Evolutionary conservation across 2,113 vertebrate genomes (phyloP), one percentile per base, ranked within the genome.

Genomic region (Rhinoptilus africanus): DNA sequence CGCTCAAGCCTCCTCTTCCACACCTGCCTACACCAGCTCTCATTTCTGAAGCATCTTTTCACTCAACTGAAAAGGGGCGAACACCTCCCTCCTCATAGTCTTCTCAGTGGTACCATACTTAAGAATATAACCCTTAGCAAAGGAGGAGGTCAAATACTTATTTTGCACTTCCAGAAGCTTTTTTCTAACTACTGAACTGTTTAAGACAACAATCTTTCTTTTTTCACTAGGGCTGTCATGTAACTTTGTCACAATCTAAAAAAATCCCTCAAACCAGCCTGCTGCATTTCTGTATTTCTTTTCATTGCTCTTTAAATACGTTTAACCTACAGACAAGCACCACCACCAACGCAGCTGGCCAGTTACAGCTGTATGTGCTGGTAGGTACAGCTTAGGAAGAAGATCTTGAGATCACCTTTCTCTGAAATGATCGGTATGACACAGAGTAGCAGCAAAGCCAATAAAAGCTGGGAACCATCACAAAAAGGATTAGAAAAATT

Each of bases 11-110:
- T 45, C 43, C 28, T 78, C 23, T 83, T 79, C 27, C 22, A 28
- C 14, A 21, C 6, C 32, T 60, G 45, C 43, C 47, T 20, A 17
- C 10, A 32, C 51, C 0, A 0, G 30, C 2, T 2, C 32, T 2
- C 1, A 39, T 37, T 74, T 26, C 71, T 18, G 48, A 60, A 30
- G 34, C 27, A 37, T 34, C 56, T 78, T 72, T 83, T 54, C 43
- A 43, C 23, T 23, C 30, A 48, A 7, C 15, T 6, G 10, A 71
- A 68, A 50, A 71, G 34, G n/a, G 45, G 32, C 0, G 0, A 80
- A 37, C 41, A 89, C 19, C 15, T 89, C 41, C 19, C 37, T 74
- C 28, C 23, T 34, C 19, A 21, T 2, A n/a, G 51, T 26, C 66
- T 80, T 73, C 72, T 76, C 41, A 76, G 37, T 5, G 27, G 35